Evolutionary conservation across 2,888 invertebrate species (phyloP).

Genomic region (Apamea anceps): DNA sequence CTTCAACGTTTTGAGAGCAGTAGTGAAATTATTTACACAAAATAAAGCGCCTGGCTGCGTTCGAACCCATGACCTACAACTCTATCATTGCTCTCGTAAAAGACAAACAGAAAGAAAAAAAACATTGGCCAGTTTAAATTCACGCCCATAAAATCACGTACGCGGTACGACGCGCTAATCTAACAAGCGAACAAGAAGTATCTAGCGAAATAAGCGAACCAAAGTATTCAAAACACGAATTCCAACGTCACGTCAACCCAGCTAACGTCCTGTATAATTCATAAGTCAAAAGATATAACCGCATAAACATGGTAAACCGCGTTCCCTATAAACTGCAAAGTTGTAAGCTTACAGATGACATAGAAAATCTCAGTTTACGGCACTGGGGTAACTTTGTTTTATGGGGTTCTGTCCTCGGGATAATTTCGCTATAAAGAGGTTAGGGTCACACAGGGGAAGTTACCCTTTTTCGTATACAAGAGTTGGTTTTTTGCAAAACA

Average conservation of each 20-base stretch:
- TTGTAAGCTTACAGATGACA: slow-evolving; percentile 69
- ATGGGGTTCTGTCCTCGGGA: slow-evolving; percentile 66
- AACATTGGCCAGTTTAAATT: neutral
- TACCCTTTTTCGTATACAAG: slow-evolving; percentile 54
- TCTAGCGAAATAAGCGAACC: neutral
- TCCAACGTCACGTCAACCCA: slow-evolving; percentile 44
- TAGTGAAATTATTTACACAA: neutral
- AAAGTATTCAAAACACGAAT: slow-evolving; percentile 37
- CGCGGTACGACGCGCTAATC: neutral
- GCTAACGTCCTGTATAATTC: slow-evolving; percentile 59
- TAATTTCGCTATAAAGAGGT: slow-evolving; percentile 69
- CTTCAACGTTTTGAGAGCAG: neutral
- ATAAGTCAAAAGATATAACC: slow-evolving; percentile 57
- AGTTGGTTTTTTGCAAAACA: slow-evolving; percentile 33
- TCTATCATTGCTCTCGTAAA: too few species aligned
- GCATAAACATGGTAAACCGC: slow-evolving; percentile 57
- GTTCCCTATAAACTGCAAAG: slow-evolving; percentile 61
- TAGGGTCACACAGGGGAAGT: slow-evolving; percentile 56
- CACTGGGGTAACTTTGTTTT: slow-evolving; percentile 69
- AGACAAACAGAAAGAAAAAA: neutral
- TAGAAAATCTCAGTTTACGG: slow-evolving; percentile 70
- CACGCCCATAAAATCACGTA: neutral
- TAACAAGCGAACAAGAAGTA: slow-evolving; percentile 16
- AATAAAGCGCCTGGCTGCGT: neutral
- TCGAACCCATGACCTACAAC: neutral